These are phyloP conservation scores for Odontamblyopus rebecca DNA, from an alignment of 2,797 vertebrate species.

Conservation along the genomic window DNA sequence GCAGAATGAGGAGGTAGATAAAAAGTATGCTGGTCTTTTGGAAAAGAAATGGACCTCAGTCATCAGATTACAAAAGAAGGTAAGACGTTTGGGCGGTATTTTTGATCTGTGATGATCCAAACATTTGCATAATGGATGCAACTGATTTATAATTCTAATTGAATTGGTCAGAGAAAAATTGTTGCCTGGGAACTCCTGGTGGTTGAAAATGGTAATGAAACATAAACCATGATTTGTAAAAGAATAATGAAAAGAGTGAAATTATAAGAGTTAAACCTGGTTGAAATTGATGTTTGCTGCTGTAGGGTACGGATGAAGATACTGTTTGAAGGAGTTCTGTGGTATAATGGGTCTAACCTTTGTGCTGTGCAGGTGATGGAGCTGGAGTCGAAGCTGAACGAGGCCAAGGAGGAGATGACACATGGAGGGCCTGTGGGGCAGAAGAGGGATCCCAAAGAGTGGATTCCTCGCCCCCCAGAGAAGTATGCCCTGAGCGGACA, in stretches of 20 bases:
- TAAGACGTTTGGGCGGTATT: constrained; percentile 35
- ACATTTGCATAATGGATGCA: background rate
- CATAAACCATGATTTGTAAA: background rate
- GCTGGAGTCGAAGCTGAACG: constrained; percentile 97
- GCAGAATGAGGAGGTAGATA: constrained; percentile 99
- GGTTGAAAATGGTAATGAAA: background rate
- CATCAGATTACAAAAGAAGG: constrained; percentile 99
- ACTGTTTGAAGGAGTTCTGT: background rate
- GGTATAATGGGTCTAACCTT: background rate
- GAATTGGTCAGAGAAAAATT: background rate
- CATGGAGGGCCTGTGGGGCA: constrained; percentile 92
- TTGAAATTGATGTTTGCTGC: background rate
- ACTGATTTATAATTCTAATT: background rate
- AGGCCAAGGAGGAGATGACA: constrained; percentile 99
- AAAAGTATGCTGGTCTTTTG: constrained; percentile 98
- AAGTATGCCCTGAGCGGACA: constrained; percentile 96
- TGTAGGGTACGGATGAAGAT: too few relatives aligned
- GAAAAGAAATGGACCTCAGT: constrained; percentile 99
- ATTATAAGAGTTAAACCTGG: background rate
- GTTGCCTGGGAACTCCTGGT: background rate
- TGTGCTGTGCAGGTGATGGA: constrained; percentile 90
- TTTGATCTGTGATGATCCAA: too few relatives aligned
- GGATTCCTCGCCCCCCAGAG: constrained; percentile 98
- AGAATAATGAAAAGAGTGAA: background rate
- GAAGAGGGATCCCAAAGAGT: constrained; percentile 98